Base-by-base conservation (phyloP, 2,113 vertebrate genomes). In the Anhinga rufa region DNA sequence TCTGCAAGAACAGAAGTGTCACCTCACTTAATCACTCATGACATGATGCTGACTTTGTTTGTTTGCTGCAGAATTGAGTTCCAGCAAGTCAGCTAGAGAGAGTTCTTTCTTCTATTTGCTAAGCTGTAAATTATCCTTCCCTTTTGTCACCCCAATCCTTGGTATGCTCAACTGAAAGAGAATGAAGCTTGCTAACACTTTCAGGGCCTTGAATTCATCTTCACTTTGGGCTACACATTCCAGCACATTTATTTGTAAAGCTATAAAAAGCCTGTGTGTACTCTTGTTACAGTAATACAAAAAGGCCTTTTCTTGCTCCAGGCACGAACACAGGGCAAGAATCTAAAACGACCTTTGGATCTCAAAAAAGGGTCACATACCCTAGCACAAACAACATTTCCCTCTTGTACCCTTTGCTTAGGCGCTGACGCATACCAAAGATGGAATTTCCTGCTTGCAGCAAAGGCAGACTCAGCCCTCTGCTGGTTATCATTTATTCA, bases 31-130 rank as follows among this genome's bases (percentile, higher is more conserved):
- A 80, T 28, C 42, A 82, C 79, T 92, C 71, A 72, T 0, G 3
- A 88, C 80, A 19, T 34, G 88, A 70, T 34, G 86, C 92, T 94
- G 94, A 97, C 92, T 88, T 88, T 3, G 26, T 68, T 55, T 49
- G 26, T 65, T 72, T 88, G 66, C 79, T 82, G 76, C 31, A 83
- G 82, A 75, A 88, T 22, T 88, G 79, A 92, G 71, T 92, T 95
- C 92, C 85, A 94, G 82, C 85, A 88, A 75, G 85, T 88, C 88
- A 92, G 86, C 88, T 72, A 83, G 58, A 86, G 79, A 88, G 90
- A 79, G 54, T 71, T 84, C 71, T 86, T 72, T 34, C 42, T 76
- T 74, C 70, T 79, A 49, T 69, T 92, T 88, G 79, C 75, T 60
- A 55, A 86, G 12, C 85, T 90, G 85, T 80, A 96, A 92, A 93